Conservation (phyloP, 2,797 vertebrate genomes). For the Scarus forsteni region DNA sequence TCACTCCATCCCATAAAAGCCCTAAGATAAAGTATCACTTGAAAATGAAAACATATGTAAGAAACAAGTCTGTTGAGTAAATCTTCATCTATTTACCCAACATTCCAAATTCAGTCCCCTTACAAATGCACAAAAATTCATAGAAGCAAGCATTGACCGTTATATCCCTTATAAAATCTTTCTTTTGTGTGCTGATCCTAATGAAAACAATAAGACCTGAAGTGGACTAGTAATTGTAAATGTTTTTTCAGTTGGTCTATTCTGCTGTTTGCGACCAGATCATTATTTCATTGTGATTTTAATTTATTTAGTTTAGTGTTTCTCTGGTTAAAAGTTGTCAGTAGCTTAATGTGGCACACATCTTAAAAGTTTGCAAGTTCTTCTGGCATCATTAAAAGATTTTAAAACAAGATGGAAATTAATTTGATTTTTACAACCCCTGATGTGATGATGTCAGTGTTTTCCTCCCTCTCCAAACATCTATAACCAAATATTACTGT, state of each 20-base stretch:
- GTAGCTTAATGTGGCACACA: slow-evolving; percentile 15
- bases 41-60: no score
- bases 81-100: no score
- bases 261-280: neutral
- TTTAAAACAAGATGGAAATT: slow-evolving; percentile 21
- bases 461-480: slow-evolving; percentile 19
- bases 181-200: no score
- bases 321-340: slow-evolving; percentile 4
- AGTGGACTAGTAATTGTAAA: no score
- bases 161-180: no score
- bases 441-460: slow-evolving; percentile 47
- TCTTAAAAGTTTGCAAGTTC: slow-evolving; percentile 13
- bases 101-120: no score
- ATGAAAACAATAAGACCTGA: no score
- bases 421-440: slow-evolving; percentile 43
- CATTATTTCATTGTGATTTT: neutral
- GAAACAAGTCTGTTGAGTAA: no score
- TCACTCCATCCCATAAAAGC: no score
- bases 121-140: no score
- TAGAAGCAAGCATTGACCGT: no score
- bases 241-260: neutral
- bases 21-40: no score
- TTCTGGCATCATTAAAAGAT: slow-evolving; percentile 1
- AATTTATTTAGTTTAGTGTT: slow-evolving; percentile 22
- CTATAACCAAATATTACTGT: slow-evolving; percentile 47